phyloP scores from a whole-genome alignment of 2,888 invertebrate species.

The Augiades crinisus region DNA sequence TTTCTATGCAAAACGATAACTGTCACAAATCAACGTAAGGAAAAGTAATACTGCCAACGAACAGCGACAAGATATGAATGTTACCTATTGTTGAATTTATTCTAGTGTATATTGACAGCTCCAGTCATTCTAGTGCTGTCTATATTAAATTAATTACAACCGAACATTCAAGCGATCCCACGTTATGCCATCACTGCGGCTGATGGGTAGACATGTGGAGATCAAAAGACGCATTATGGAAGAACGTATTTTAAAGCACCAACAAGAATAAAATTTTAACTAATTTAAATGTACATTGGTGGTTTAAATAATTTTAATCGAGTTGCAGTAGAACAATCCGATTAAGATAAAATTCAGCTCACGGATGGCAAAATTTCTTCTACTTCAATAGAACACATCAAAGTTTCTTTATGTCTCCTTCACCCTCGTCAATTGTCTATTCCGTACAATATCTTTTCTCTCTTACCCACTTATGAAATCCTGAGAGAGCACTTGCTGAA shows the following conservation, averaged over 20 bases:
- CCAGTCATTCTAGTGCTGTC: no score
- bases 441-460: constrained; percentile 46
- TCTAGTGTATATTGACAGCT: no score
- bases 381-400: constrained; percentile 59
- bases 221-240: no score
- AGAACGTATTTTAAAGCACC: no score
- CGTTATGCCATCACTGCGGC: no score
- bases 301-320: no score
- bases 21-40: constrained; percentile 45
- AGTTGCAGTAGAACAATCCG: background rate
- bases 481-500: constrained; percentile 29
- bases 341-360: constrained; percentile 50
- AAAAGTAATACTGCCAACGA: background rate
- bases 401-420: constrained; percentile 55
- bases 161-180: no score
- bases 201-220: no score
- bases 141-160: no score
- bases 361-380: constrained; percentile 55
- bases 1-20: constrained; percentile 36
- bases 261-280: no score
- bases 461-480: constrained; percentile 41
- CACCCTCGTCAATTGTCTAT: constrained; percentile 62
- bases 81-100: no score
- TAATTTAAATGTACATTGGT: no score
- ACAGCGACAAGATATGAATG: background rate